Conservation (phyloP, 2,888 invertebrate species). For the Andricus quercusramuli region DNA sequence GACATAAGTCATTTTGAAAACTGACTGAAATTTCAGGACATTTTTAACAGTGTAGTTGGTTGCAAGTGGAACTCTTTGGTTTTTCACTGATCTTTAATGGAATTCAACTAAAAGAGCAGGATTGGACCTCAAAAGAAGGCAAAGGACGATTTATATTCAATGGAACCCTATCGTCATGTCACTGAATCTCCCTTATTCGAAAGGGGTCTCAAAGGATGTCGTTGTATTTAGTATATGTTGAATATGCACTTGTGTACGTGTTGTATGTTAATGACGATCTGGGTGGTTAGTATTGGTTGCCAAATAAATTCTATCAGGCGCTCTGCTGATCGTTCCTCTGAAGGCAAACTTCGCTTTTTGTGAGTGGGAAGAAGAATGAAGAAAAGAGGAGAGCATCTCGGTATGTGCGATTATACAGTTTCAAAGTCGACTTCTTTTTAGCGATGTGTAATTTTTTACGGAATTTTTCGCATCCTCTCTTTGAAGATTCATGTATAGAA, state of each 20-base stretch:
- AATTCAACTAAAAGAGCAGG: background rate
- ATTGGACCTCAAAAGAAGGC: background rate
- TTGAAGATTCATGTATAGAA: too few relatives aligned
- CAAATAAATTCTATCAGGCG: background rate
- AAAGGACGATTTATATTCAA: background rate
- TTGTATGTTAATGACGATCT: background rate
- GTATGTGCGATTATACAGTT: background rate
- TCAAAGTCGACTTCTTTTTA: too few relatives aligned
- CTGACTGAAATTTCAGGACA: too few relatives aligned
- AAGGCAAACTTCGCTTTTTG: background rate
- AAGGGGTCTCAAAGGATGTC: too few relatives aligned
- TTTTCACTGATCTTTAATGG: too few relatives aligned
- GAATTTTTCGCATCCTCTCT: too few relatives aligned
- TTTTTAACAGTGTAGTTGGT: too few relatives aligned
- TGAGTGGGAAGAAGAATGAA: background rate
- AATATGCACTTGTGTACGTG: background rate
- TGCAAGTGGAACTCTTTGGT: too few relatives aligned
- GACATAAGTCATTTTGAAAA: too few relatives aligned
- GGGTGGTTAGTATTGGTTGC: background rate
- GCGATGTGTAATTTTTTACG: too few relatives aligned
- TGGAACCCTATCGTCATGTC: background rate
- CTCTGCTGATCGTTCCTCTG: background rate
- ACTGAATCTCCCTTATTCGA: background rate
- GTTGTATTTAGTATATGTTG: background rate
- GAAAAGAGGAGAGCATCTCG: background rate